A percentile compares a stretch with the other conserved stretches of the same genome.
phyloP scores from a whole-genome alignment of 2,797 vertebrate genomes.

The Chiroxiphia lanceolata region DNA sequence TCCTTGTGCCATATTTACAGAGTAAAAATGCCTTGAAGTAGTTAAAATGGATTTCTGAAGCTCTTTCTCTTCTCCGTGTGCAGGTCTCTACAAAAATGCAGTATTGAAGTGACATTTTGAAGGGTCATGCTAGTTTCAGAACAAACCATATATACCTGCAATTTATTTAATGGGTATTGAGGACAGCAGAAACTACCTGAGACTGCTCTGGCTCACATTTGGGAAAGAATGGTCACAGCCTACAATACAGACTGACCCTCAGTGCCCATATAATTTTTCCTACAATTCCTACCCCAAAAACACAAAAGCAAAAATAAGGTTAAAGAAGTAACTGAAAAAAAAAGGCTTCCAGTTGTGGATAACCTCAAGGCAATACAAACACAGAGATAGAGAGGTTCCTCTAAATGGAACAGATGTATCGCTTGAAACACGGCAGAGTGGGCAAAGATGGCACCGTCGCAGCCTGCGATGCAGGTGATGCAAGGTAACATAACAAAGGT shows the following conservation, averaged over 20 bases:
- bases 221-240: not conserved
- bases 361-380: not conserved
- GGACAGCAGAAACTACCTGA: not conserved
- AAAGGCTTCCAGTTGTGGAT: not conserved
- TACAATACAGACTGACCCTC: not conserved
- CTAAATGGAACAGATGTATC: not conserved
- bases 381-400: not conserved
- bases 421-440: not conserved
- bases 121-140: not conserved
- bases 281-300: not conserved
- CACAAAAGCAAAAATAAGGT: not conserved
- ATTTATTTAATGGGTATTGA: not conserved
- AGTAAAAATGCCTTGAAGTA: not conserved
- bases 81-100: not conserved
- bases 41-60: not conserved
- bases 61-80: not conserved
- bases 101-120: not conserved
- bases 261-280: not conserved
- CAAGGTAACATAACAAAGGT: not conserved
- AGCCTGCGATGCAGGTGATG: not conserved
- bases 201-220: not conserved
- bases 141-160: not conserved
- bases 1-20: not conserved
- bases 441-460: not conserved
- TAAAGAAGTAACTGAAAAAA: not conserved